Conservation (phyloP, 2,888 invertebrate species). For the Oligia fasciuncula region DNA sequence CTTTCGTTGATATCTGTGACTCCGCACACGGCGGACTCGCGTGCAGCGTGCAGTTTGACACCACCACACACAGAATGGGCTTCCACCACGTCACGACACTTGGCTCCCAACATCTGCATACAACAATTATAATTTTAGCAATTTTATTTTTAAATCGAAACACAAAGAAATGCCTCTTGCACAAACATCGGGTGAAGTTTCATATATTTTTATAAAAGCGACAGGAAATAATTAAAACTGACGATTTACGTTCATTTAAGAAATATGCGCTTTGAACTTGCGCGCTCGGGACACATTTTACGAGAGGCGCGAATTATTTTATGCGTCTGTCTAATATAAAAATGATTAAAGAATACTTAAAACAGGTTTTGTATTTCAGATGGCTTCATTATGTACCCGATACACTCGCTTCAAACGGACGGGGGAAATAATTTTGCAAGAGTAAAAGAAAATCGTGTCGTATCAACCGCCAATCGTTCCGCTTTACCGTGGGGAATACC, state of each 20-base stretch:
- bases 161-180: slow-evolving; percentile 66
- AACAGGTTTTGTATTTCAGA: slow-evolving; percentile 50
- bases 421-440: slow-evolving; percentile 16
- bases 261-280: slow-evolving; percentile 67
- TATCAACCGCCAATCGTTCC: slow-evolving; percentile 51
- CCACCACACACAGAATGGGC: slow-evolving; percentile 39
- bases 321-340: slow-evolving; percentile 56
- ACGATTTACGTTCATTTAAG: slow-evolving; percentile 64
- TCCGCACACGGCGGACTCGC: slow-evolving; percentile 7
- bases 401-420: slow-evolving; percentile 14
- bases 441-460: slow-evolving; percentile 40
- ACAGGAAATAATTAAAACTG: slow-evolving; percentile 70
- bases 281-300: slow-evolving; percentile 59
- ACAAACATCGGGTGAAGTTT: slow-evolving; percentile 54
- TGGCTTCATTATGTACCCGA: slow-evolving; percentile 22
- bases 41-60: slow-evolving; percentile 33
- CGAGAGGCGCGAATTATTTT: slow-evolving; percentile 64
- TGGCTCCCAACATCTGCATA: slow-evolving; percentile 59
- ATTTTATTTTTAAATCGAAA: slow-evolving; percentile 65
- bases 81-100: slow-evolving; percentile 46
- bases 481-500: slow-evolving; percentile 18
- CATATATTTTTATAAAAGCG: slow-evolving; percentile 59
- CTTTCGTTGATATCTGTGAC: slow-evolving; percentile 25
- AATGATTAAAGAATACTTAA: slow-evolving; percentile 60
- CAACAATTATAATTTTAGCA: slow-evolving; percentile 67